Evolutionary conservation across 2,797 vertebrate species (phyloP).

Genomic region (Centropyge bicolor): DNA sequence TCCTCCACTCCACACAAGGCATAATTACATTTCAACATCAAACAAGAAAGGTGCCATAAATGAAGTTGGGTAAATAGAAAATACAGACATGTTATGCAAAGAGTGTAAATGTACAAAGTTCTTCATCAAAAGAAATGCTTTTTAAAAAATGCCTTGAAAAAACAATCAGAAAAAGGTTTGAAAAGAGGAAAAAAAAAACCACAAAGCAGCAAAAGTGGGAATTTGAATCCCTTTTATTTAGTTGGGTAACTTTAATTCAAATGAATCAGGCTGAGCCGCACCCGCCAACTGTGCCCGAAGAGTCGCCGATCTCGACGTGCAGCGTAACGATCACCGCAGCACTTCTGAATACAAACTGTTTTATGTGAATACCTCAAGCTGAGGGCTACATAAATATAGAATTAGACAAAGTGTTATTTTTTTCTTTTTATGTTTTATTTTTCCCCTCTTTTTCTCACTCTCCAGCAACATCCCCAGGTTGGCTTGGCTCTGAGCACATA

Average conservation of each 20-base stretch:
- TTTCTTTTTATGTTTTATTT: constrained; percentile 82
- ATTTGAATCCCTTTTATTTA: constrained; percentile 79
- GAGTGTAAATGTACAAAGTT: constrained; percentile 54
- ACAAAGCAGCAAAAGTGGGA: constrained; percentile 57
- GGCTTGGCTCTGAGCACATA: constrained; percentile 77
- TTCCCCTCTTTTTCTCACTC: constrained; percentile 57
- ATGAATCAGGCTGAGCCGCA: constrained; percentile 70
- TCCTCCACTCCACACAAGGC: constrained; percentile 7
- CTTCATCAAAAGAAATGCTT: constrained; percentile 72
- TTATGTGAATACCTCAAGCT: constrained; percentile 82
- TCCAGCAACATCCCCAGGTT: constrained; percentile 82
- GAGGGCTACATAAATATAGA: constrained; percentile 86
- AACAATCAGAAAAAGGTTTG: constrained; percentile 41
- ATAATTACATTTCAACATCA: constrained; percentile 70
- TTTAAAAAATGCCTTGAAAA: constrained; percentile 39
- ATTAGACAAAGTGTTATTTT: constrained; percentile 86
- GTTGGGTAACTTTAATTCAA: constrained; percentile 81
- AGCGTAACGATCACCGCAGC: constrained; percentile 75
- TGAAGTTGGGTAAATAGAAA: constrained; percentile 46
- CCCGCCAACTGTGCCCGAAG: constrained; percentile 79
- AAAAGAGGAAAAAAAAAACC: constrained; percentile 21
- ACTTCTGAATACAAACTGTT: constrained; percentile 82
- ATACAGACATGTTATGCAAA: constrained; percentile 40
- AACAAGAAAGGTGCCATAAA: constrained; percentile 52
- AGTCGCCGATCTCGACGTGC: constrained; percentile 70